These are phyloP conservation scores for Tringa solitaria DNA, from an alignment of 2,113 vertebrate genomes.

Conservation along the genomic window DNA sequence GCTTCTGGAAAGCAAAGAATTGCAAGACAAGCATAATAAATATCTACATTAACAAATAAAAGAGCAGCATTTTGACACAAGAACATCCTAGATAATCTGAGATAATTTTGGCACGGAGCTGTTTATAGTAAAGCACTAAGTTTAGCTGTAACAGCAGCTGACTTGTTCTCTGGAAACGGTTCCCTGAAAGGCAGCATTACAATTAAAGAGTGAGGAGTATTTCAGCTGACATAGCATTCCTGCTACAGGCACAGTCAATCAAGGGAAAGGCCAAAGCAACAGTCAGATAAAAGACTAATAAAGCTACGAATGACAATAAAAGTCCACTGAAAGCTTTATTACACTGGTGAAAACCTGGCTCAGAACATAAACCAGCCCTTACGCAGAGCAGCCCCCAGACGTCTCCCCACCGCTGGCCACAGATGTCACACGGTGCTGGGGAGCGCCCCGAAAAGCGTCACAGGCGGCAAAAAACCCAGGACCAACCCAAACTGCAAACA, in stretches of 20 bases:
- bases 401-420: neutral
- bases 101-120: neutral
- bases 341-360: slow-evolving; percentile 36
- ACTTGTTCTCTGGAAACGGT: slow-evolving; percentile 20
- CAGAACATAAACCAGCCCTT: slow-evolving; percentile 16
- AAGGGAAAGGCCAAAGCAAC: slow-evolving; percentile 58
- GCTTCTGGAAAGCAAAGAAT: neutral
- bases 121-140: slow-evolving; percentile 13
- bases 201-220: slow-evolving; percentile 45
- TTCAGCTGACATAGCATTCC: slow-evolving; percentile 56
- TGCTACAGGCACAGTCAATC: slow-evolving; percentile 51
- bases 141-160: neutral
- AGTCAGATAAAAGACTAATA: slow-evolving; percentile 65
- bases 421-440: neutral
- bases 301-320: slow-evolving; percentile 56
- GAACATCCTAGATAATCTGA: neutral
- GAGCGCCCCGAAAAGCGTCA: neutral
- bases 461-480: neutral
- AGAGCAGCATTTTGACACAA: neutral
- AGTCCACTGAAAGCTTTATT: slow-evolving; percentile 63
- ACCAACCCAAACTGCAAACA: neutral
- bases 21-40: neutral
- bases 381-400: neutral
- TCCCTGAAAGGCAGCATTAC: slow-evolving; percentile 30
- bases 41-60: neutral